Conservation (phyloP, 2,113 vertebrate genomes). For the Equus quagga region DNA sequence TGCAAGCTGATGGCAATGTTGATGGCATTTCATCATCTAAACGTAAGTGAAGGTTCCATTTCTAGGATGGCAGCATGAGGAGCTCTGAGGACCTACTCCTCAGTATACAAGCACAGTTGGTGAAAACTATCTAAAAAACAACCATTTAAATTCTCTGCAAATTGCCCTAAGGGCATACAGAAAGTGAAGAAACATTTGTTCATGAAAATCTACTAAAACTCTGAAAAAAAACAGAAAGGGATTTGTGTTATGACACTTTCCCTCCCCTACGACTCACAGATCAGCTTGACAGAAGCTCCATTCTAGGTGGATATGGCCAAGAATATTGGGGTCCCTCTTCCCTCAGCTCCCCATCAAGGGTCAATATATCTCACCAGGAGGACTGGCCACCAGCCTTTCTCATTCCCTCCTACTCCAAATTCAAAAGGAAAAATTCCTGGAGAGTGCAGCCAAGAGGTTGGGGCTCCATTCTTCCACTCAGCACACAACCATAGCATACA, state of each 20-base stretch:
- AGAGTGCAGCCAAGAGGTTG: neutral
- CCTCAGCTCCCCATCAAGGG: neutral
- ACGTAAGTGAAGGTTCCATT: neutral
- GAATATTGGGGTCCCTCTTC: neutral
- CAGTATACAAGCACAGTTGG: neutral
- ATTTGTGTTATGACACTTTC: neutral
- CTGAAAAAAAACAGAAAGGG: neutral
- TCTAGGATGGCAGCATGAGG: neutral
- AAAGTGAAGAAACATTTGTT: neutral
- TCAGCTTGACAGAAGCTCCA: neutral
- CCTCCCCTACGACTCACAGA: neutral
- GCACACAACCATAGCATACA: neutral
- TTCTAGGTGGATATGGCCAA: neutral
- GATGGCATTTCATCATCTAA: neutral
- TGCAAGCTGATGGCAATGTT: neutral
- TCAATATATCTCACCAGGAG: neutral
- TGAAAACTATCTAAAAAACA: neutral
- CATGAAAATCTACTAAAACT: neutral
- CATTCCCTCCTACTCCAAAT: neutral
- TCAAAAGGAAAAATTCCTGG: neutral
- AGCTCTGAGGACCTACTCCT: neutral
- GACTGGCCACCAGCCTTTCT: neutral
- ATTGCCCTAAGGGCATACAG: neutral
- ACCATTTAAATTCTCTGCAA: neutral
- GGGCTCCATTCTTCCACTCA: neutral